Evolutionary conservation across 2,888 invertebrate genomes (phyloP).

Genomic region (Diarsia brunnea): DNA sequence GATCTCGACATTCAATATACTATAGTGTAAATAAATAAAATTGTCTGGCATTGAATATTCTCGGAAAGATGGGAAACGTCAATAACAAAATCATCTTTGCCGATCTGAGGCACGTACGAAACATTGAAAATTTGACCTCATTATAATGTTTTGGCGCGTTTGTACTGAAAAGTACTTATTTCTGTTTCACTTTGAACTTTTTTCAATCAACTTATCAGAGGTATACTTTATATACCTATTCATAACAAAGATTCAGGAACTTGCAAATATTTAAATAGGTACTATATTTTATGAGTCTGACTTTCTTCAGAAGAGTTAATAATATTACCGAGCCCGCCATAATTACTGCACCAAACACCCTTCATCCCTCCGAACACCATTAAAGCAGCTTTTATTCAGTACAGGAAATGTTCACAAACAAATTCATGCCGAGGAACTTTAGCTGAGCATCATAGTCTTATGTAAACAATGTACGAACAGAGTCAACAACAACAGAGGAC

Average conservation of each 20-base stretch:
- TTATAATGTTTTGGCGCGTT: slow-evolving; percentile 38
- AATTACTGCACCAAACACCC: slow-evolving; percentile 34
- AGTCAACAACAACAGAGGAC: neutral
- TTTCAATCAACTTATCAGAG: slow-evolving; percentile 3
- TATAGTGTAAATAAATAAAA: slow-evolving; percentile 62
- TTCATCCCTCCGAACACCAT: slow-evolving; percentile 39
- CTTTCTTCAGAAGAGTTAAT: slow-evolving; percentile 8
- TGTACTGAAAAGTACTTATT: slow-evolving; percentile 13
- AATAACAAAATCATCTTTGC: slow-evolving; percentile 55
- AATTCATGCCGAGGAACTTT: slow-evolving; percentile 27
- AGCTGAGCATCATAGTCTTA: slow-evolving; percentile 31
- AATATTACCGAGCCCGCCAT: slow-evolving; percentile 31
- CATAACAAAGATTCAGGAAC: neutral
- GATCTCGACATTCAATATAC: slow-evolving; percentile 59
- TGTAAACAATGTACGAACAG: slow-evolving; percentile 28
- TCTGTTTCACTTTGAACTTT: slow-evolving; percentile 3
- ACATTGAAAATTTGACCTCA: slow-evolving; percentile 51
- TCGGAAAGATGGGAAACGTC: slow-evolving; percentile 43
- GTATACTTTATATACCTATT: neutral
- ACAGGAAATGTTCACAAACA: slow-evolving; percentile 37
- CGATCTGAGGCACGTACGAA: slow-evolving; percentile 55
- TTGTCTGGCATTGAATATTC: slow-evolving; percentile 56
- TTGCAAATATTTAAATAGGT: neutral
- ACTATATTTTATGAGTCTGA: neutral
- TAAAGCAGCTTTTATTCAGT: slow-evolving; percentile 42